phyloP scores from a whole-genome alignment of 2,113 vertebrate genomes.

The Rhinolophus ferrumequinum region DNA sequence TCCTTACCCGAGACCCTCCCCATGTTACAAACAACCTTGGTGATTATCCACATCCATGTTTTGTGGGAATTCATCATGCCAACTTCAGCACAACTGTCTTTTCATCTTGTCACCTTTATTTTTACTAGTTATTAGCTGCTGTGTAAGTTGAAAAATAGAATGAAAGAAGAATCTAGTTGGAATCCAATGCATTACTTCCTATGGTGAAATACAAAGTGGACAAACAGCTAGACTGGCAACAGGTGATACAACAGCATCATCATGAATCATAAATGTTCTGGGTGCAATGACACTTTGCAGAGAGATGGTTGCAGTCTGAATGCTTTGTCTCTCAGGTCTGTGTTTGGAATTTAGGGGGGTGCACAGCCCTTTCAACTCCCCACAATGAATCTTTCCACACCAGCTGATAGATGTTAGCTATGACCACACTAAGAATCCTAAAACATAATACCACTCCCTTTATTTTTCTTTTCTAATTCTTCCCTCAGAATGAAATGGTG shows the following conservation, averaged over 20 bases:
- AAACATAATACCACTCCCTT: background rate
- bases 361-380: background rate
- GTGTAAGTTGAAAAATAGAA: constrained; percentile 21
- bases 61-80: background rate
- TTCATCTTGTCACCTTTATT: background rate
- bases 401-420: background rate
- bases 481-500: background rate
- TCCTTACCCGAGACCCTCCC: background rate
- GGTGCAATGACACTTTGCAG: background rate
- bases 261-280: background rate
- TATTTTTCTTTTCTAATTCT: background rate
- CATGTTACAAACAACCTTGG: background rate
- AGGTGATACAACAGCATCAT: background rate
- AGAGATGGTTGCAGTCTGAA: background rate
- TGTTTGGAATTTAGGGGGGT: background rate
- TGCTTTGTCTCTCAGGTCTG: background rate
- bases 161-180: background rate
- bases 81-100: background rate
- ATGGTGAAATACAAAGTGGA: constrained; percentile 2
- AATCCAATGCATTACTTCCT: background rate
- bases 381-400: background rate
- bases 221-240: background rate
- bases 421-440: background rate
- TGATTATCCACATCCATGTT: background rate
- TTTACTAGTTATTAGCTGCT: background rate